phyloP scores from a whole-genome alignment of 2,113 vertebrate genomes.

The Lampris megalopsis region DNA sequence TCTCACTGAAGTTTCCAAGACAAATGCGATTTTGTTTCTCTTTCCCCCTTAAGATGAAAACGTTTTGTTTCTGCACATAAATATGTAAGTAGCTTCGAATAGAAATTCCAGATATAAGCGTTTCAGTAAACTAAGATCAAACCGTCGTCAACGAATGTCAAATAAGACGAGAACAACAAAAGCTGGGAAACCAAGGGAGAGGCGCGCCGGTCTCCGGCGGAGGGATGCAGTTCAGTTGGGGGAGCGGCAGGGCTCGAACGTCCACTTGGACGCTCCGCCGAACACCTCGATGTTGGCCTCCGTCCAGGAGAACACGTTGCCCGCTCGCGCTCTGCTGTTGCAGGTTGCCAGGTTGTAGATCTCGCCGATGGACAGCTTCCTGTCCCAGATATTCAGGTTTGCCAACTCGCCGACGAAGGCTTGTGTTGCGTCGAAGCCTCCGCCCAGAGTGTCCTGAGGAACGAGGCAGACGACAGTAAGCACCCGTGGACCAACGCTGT shows the following conservation, averaged over 20 bases:
- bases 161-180: constrained; percentile 80
- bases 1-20: constrained; percentile 68
- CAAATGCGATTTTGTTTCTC: constrained; percentile 55
- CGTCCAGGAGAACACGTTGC: constrained; percentile 95
- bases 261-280: constrained; percentile 96
- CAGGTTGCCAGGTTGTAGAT: constrained; percentile 95
- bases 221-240: constrained; percentile 86
- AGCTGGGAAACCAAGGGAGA: constrained; percentile 74
- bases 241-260: constrained; percentile 95
- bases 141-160: constrained; percentile 74
- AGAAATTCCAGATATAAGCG: constrained; percentile 80
- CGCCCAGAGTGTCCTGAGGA: constrained; percentile 91
- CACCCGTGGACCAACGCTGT: background rate
- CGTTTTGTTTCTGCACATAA: constrained; percentile 76
- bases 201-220: constrained; percentile 31
- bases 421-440: constrained; percentile 96
- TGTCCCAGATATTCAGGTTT: constrained; percentile 95
- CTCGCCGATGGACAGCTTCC: constrained; percentile 90
- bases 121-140: constrained; percentile 69
- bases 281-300: constrained; percentile 94
- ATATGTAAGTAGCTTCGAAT: constrained; percentile 76
- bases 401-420: constrained; percentile 95
- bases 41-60: constrained; percentile 69
- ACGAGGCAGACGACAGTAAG: constrained; percentile 6
- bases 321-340: constrained; percentile 88